Percentiles rank a stretch among this genome's conserved stretches.
These are phyloP conservation scores for Muraenolepis orangiensis DNA, from an alignment of 2,797 vertebrate species.

Conservation along the genomic window DNA sequence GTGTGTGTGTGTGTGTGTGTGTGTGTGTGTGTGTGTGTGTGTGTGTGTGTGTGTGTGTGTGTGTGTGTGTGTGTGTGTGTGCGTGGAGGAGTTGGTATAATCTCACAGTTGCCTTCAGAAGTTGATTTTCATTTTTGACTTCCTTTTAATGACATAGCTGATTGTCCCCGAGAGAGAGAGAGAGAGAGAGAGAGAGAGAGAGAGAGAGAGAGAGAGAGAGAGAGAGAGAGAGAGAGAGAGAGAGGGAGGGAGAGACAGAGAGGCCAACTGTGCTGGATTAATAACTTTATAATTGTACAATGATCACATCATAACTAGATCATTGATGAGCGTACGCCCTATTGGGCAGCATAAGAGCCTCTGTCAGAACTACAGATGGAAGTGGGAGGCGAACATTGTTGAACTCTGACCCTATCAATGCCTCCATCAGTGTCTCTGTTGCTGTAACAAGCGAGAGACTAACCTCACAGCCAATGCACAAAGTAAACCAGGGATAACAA, in stretches of 20 bases:
- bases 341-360: not conserved
- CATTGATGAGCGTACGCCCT: not conserved
- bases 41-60: too few relatives aligned
- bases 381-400: not conserved
- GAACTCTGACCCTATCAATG: not conserved
- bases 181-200: too few relatives aligned
- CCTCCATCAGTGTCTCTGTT: not conserved
- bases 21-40: not conserved
- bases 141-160: slow-evolving; percentile 70
- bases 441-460: not conserved
- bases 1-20: not conserved
- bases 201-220: slow-evolving; percentile 38
- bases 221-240: slow-evolving; percentile 52
- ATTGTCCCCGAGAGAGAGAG: slow-evolving; percentile 36
- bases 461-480: not conserved
- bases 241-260: too few relatives aligned
- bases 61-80: too few relatives aligned
- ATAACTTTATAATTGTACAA: not conserved
- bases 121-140: slow-evolving; percentile 64
- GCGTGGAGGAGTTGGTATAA: slow-evolving; percentile 70
- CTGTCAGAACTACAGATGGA: not conserved
- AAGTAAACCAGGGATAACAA: not conserved
- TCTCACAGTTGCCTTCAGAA: slow-evolving; percentile 71
- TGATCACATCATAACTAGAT: not conserved
- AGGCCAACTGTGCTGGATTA: not conserved